A percentile compares a stretch with the other conserved stretches of the same genome.
These are phyloP conservation scores for Dascillus cervinus DNA, from an alignment of 2,888 invertebrate species.

Conservation along the genomic window DNA sequence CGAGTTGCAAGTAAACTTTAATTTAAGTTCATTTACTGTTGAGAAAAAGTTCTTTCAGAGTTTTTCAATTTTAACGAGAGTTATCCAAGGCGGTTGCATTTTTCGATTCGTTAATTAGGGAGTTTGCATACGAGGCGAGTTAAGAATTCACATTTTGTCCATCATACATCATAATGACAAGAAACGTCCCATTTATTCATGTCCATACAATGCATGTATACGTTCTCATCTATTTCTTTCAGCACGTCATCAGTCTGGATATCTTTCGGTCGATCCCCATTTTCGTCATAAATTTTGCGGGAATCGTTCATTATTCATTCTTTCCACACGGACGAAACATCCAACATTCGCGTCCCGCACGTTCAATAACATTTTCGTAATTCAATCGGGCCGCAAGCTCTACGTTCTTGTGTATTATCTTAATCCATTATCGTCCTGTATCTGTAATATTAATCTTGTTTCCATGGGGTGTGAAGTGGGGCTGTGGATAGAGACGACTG, in stretches of 20 bases:
- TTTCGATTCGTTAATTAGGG: too few species aligned
- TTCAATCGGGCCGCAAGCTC: background rate
- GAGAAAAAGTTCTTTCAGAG: too few species aligned
- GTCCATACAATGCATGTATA: conserved; percentile 19
- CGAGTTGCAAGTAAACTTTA: too few species aligned
- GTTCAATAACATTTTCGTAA: background rate
- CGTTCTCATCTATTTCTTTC: conserved; percentile 18
- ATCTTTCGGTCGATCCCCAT: conserved; percentile 12
- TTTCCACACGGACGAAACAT: conserved; percentile 5
- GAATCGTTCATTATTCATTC: conserved; percentile 26
- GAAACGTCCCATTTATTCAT: conserved; percentile 19
- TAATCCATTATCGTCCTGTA: too few species aligned
- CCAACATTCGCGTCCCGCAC: background rate
- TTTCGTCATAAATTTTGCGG: conserved; percentile 20
- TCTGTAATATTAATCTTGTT: too few species aligned
- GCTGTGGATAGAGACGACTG: too few species aligned
- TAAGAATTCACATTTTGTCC: conserved; percentile 14
- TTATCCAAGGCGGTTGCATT: too few species aligned
- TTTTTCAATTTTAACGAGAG: too few species aligned
- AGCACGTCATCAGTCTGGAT: conserved; percentile 19
- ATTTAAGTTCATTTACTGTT: too few species aligned
- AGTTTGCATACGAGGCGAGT: conserved; percentile 2
- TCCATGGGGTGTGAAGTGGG: too few species aligned
- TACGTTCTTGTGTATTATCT: too few species aligned
- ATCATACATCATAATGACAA: conserved; percentile 20